These are phyloP conservation scores for Mobula birostris DNA, from an alignment of 2,113 vertebrate species.

Conservation along the genomic window DNA sequence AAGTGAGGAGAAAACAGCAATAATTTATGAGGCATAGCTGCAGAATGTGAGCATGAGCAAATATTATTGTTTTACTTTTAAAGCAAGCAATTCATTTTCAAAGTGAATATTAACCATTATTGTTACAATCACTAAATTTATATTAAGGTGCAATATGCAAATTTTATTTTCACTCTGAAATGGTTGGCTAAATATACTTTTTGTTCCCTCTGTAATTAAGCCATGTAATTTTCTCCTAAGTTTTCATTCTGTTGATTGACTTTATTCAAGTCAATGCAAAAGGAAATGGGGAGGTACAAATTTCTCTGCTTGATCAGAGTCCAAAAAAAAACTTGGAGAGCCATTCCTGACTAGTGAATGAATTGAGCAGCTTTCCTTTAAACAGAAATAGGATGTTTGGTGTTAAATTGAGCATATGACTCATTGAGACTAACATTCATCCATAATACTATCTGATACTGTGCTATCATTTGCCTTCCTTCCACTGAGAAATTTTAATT, in stretches of 20 bases:
- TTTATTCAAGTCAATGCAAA: neutral
- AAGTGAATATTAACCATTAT: neutral
- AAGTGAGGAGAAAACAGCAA: slow-evolving; percentile 46
- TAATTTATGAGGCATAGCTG: slow-evolving; percentile 36
- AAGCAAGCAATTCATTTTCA: neutral
- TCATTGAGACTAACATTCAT: neutral
- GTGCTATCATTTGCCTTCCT: too few species aligned
- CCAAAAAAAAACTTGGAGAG: neutral
- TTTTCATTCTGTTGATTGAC: neutral
- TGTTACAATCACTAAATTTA: neutral
- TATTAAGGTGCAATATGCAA: neutral
- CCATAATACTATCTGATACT: neutral
- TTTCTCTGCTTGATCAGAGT: neutral
- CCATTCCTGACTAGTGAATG: neutral
- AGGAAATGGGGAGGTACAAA: neutral
- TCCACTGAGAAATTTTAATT: neutral
- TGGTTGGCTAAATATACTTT: neutral
- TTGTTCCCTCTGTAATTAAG: neutral
- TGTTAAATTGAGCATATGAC: neutral
- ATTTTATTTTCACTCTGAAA: neutral
- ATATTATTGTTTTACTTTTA: too few species aligned
- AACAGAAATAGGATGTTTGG: neutral
- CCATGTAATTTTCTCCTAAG: neutral
- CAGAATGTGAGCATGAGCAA: neutral
- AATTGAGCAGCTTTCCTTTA: neutral